Evolutionary conservation across 2,113 vertebrate genomes (phyloP), one percentile per base, ranked within the genome.

Genomic region (Takifugu flavidus): DNA sequence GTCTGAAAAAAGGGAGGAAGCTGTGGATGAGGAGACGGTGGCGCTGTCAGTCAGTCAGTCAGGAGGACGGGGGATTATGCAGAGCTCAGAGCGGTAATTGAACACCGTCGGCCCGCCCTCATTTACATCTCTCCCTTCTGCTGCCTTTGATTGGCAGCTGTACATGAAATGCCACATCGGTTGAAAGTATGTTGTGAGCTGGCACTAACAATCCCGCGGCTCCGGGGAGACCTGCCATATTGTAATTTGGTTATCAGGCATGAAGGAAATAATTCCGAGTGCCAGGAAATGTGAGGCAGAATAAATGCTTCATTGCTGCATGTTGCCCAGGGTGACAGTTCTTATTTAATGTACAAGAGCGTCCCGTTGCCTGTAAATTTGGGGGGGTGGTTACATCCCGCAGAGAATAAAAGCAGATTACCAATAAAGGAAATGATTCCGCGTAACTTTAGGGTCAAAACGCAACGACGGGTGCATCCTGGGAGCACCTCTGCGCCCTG

Each of bases 241-340:
- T 99, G 96, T 99, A 98, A 99, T 98, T 98, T 98, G 95, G 97
- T 96, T 98, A 98, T 99, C 97, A 98, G 96, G 96, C 95, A 98
- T 98, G 95, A 99, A 98, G 95, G 95, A 95, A 98, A 96, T 98
- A 96, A 99, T 99, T 98, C 95, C 92, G 92, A 96, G 95, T 97
- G 95, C 97, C 95, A 98, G 95, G 92, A 94, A 91, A 96, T 95
- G 95, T 94, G 94, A 95, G 95, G 91, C 92, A 92, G 94, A 96
- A 96, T 98, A 98, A 98, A 96, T 96, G 95, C 95, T 95, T 94
- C 93, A 85, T 91, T 90, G 94, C 94, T 92, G 92, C 93, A 89
- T 93, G 93, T 97, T 96, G 95, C 95, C 95, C 94, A 91, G 93
- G 95, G 96, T 98, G 97, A 98, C 96, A 97, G 93, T 92, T 98